Percentiles rank a stretch among this genome's conserved stretches.
Conservation (phyloP, 2,888 invertebrate species). For the Pachliopta kotzebuea region DNA sequence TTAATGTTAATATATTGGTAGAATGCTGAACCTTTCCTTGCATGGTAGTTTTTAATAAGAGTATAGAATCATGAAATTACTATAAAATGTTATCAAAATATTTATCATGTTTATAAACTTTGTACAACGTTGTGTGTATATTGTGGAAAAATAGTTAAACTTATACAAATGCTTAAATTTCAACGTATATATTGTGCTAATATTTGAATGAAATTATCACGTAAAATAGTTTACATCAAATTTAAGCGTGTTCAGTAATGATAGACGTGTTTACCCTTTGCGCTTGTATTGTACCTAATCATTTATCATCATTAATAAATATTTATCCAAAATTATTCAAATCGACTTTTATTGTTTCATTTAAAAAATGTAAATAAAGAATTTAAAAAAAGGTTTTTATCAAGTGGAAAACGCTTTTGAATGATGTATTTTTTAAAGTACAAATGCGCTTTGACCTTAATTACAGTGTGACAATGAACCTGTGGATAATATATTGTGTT, state of each 20-base stretch:
- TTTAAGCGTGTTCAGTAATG: conserved; percentile 55
- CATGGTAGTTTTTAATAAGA: conserved; percentile 67
- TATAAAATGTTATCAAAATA: conserved; percentile 54
- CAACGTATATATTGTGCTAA: conserved; percentile 44
- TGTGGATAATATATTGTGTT: too few relatives aligned
- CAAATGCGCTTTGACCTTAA: too few relatives aligned
- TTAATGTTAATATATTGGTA: conserved; percentile 65
- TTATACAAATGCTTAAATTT: conserved; percentile 58
- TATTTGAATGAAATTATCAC: conserved; percentile 60
- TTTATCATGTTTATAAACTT: conserved; percentile 56
- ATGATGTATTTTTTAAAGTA: too few relatives aligned
- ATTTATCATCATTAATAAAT: conserved; percentile 72
- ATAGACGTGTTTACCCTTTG: conserved; percentile 66
- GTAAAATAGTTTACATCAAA: conserved; percentile 60
- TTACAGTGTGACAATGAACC: too few relatives aligned
- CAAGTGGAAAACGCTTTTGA: too few relatives aligned
- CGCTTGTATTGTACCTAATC: conserved; percentile 66
- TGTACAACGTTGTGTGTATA: conserved; percentile 67
- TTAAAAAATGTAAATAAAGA: background rate
- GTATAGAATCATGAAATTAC: conserved; percentile 56
- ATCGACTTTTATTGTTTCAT: conserved; percentile 38
- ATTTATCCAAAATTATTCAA: conserved; percentile 68
- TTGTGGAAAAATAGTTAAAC: conserved; percentile 53
- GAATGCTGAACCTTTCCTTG: conserved; percentile 68
- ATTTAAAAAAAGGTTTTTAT: too few relatives aligned